Evolutionary conservation across 2,797 vertebrate genomes (phyloP).

Genomic region (Neomorphus geoffroyi): DNA sequence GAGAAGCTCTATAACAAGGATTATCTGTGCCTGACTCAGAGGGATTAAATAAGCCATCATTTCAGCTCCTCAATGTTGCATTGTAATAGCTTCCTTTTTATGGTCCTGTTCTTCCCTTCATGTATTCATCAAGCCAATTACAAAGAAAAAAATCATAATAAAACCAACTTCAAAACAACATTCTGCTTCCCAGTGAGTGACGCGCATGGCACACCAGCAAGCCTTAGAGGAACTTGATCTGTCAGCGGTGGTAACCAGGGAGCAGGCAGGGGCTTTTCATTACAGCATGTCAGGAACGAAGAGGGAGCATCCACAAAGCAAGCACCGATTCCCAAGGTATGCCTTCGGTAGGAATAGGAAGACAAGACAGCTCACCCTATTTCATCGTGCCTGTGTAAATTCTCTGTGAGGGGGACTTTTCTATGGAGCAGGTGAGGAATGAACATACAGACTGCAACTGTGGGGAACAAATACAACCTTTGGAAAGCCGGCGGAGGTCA

Average conservation of each 20-base stretch:
- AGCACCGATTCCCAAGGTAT: neutral
- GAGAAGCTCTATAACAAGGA: neutral
- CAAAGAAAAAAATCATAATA: neutral
- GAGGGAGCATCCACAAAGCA: neutral
- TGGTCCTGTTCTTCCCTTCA: neutral
- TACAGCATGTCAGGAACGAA: neutral
- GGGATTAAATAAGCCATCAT: neutral
- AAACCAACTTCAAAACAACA: neutral
- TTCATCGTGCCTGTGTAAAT: neutral
- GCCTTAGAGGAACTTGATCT: neutral
- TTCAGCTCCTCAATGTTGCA: neutral
- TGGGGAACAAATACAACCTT: neutral
- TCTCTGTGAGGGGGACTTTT: neutral
- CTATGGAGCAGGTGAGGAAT: neutral
- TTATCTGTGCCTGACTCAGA: neutral
- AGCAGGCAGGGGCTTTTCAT: neutral
- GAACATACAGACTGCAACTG: neutral
- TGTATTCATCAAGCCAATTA: neutral
- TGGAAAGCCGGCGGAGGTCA: neutral
- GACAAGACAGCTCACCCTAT: neutral
- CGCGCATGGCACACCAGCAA: neutral
- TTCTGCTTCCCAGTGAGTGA: neutral
- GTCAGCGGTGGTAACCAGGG: neutral
- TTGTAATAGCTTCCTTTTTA: conserved; percentile 1
- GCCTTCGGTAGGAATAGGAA: neutral